Percentiles rank a stretch among this genome's conserved stretches.
phyloP scores from a whole-genome alignment of 35 echinoderm and acorn worm genomes.

The Stichopus chloronotus region DNA sequence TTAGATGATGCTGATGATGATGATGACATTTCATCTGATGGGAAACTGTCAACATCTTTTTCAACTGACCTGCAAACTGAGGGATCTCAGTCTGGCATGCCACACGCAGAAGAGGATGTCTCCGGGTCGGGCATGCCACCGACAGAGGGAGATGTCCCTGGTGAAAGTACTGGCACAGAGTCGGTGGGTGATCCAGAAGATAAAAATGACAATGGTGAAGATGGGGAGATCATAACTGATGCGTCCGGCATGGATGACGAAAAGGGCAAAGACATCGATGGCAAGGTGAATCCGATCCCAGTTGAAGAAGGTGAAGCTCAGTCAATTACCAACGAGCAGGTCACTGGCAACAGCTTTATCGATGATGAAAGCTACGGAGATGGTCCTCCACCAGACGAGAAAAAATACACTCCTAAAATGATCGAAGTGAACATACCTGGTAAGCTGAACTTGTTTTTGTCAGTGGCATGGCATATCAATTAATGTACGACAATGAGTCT shows the following conservation, averaged over 20 bases:
- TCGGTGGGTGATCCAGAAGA: background rate
- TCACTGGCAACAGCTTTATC: background rate
- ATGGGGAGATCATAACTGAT: background rate
- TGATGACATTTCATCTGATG: background rate
- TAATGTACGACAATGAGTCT: no score
- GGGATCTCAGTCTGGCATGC: background rate
- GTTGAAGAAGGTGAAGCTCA: background rate
- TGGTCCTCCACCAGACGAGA: conserved; percentile 20
- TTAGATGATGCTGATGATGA: background rate
- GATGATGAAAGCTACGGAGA: conserved; percentile 36
- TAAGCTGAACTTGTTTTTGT: background rate
- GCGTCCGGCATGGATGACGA: background rate
- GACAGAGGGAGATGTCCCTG: background rate
- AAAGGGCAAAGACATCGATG: background rate
- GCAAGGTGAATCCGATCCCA: background rate
- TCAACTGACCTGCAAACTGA: background rate
- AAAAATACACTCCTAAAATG: conserved; percentile 5
- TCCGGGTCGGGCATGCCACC: background rate
- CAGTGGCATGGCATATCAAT: no score
- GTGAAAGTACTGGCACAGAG: background rate
- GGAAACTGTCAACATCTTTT: background rate
- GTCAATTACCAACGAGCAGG: background rate
- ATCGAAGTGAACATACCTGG: conserved; percentile 43
- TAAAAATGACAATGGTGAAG: background rate
- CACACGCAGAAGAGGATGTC: background rate